Evolutionary conservation across 2,113 vertebrate species (phyloP), one percentile per base, ranked within the genome.

Genomic region (Hipposideros armiger): DNA sequence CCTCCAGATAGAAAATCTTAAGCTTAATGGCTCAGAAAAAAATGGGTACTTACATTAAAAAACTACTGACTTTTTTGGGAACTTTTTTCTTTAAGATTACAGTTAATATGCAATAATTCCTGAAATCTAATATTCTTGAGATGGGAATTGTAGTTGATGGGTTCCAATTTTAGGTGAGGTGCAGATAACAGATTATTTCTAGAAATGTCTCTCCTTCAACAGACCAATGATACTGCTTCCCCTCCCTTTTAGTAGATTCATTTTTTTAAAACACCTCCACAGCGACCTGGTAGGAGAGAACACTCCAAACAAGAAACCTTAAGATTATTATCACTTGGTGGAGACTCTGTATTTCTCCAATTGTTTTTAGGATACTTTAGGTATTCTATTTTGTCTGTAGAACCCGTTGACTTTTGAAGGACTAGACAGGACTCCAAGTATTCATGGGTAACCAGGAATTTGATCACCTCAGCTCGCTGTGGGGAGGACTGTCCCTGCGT

Each of bases 111-210:
- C 87, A 26, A 42, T 52, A 60, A 95, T 85, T 60, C 42, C 81
- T 96, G 82, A 87, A 77, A 92, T 86, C 95, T 42, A 92, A 7
- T 81, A 32, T 45, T 94, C 78, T 69, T 30, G 90, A 50, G 30
- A 90, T 56, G 86, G 24, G 7, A 89, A 52, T 0, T 97, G 47
- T 78, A 82, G 16, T 58, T 77, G 28, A 56, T 47, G 30, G 40
- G n/a, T 42, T 95, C 82, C 62, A 56, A 7, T 69, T 93, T 15
- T 16, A 36, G 52, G 45, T 70, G 24, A 32, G 45, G n/a, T 32
- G 7, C 24, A 60, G 26, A 90, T 16, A 70, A 64, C 7, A n/a
- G 32, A 28, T 70, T 74, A 56, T 76, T 90, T 96, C 32, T 87
- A 69, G 76, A 87, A 93, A 87, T 72, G 8, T 90, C 50, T 76